Base-by-base conservation (phyloP, 2,888 invertebrate genomes). In the Shargacucullia verbasci region DNA sequence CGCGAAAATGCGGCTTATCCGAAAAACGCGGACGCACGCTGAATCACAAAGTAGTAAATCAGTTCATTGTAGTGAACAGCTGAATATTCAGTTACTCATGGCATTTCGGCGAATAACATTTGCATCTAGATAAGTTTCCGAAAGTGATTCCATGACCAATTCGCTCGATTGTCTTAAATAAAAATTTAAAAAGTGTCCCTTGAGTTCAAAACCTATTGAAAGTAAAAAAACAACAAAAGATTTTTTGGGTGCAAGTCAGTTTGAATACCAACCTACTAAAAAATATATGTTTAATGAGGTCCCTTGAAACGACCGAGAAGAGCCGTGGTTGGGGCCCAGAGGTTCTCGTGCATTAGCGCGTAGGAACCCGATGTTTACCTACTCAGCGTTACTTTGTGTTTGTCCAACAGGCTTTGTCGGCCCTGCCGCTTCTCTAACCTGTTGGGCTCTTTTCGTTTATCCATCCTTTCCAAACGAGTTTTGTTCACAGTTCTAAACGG, bases 31-130 rank as follows among this genome's bases (percentile, higher is more conserved):
- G 79, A 90, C 89, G 90, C 87, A 86, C 78, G 71, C 85, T 83
- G 90, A 91, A 91, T 91, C 83, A 78, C 87, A 85, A 89, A 89
- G 85, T 83, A 87, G 85, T 85, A 88, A 90, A 90, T 88, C 88
- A 87, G 89, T 86, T 85, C 85, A 86, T 86, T 88, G 85, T 86
- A 84, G 85, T 83, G 84, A 87, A 84, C 78, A 81, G 79, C 81
- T 85, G 85, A 86, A 87, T 86, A 85, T 89, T 86, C 86, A 84
- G 84, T 84, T 84, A 86, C 82, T 77, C 73, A 77, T 69, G 77
- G 70, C 75, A 79, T 81, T 86, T 84, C 81, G 80, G 73, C 76
- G 80, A 78, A 82, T 80, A 77, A 68, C 77, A 85, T 87, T 86
- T 84, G 80, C 84, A 87, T 83, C 75, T 70, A 81, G 79, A 81